phyloP scores from a whole-genome alignment of 1,140 invertebrate genomes.

The Andrena cerasifolii region DNA sequence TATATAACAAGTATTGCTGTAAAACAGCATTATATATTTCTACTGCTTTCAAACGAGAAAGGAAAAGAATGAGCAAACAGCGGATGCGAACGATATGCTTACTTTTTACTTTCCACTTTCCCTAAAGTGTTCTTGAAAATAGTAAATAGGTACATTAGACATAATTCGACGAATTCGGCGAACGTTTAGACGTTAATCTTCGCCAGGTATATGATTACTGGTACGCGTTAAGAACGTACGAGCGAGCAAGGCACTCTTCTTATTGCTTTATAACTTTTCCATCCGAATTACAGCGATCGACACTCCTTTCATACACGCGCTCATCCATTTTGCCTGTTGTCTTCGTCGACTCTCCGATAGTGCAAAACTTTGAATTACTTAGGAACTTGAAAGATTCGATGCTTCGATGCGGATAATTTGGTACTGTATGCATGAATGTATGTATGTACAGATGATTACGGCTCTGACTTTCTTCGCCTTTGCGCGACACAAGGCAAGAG shows the following conservation, averaged over 20 bases:
- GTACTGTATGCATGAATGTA: background rate
- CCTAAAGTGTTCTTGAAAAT: constrained; percentile 13
- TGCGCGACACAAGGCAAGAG: background rate
- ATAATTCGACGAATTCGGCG: constrained; percentile 49
- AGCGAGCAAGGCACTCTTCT: constrained; percentile 36
- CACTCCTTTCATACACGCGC: background rate
- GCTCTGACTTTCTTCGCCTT: too few species aligned
- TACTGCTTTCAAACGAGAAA: background rate
- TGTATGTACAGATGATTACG: background rate
- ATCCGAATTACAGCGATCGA: background rate
- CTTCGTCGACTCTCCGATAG: background rate
- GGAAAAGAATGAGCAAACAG: background rate
- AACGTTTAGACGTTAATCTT: constrained; percentile 9
- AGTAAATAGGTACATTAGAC: constrained; percentile 26
- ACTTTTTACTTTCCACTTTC: constrained; percentile 24
- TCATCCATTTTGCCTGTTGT: background rate
- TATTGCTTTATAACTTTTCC: constrained; percentile 34
- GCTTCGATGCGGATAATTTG: constrained; percentile 1
- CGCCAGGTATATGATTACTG: constrained; percentile 11
- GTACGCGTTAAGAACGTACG: constrained; percentile 21
- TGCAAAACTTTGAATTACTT: constrained; percentile 12
- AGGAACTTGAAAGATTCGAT: constrained; percentile 38
- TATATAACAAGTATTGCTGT: background rate
- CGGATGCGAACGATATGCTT: constrained; percentile 14
- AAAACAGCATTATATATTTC: background rate